Percentiles rank a stretch among this genome's conserved stretches.
Conservation (phyloP, 2,888 invertebrate species). For the Crossocerus cetratus region DNA sequence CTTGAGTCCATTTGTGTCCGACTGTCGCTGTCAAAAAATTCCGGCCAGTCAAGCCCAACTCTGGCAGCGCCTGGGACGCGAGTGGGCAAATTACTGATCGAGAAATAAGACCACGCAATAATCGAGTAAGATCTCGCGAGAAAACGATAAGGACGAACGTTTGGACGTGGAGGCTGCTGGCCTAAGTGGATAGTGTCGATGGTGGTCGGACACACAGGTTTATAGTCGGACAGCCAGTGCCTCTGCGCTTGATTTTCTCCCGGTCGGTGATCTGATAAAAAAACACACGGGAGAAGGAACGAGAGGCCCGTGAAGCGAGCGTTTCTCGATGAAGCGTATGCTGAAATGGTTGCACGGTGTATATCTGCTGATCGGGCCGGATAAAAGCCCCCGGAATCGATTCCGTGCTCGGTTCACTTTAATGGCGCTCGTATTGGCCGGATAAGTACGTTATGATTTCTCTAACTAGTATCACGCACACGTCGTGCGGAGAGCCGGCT, state of each 20-base stretch:
- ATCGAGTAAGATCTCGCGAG: too few species aligned
- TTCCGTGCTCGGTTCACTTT: constrained; percentile 62
- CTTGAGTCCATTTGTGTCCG: background rate
- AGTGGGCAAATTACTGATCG: background rate
- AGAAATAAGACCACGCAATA: too few species aligned
- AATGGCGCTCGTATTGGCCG: constrained; percentile 59
- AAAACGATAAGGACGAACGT: too few species aligned
- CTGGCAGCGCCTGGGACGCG: background rate
- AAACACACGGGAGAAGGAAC: constrained; percentile 17
- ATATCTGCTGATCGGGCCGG: constrained; percentile 45
- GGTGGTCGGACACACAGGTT: too few species aligned
- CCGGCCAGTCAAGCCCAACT: background rate
- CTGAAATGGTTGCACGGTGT: constrained; percentile 21
- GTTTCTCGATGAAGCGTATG: constrained; percentile 29
- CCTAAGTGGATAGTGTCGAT: too few species aligned
- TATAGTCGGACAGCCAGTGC: constrained; percentile 11
- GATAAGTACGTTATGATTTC: constrained; percentile 67
- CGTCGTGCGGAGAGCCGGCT: constrained; percentile 47
- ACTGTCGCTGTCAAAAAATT: background rate
- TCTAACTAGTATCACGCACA: constrained; percentile 65
- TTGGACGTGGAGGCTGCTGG: too few species aligned
- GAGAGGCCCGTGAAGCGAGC: constrained; percentile 18
- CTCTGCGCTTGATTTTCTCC: constrained; percentile 8
- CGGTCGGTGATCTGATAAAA: constrained; percentile 31
- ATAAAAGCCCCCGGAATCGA: constrained; percentile 58